phyloP scores from a whole-genome alignment of 2,113 vertebrate genomes.

The Hymenochirus boettgeri region DNA sequence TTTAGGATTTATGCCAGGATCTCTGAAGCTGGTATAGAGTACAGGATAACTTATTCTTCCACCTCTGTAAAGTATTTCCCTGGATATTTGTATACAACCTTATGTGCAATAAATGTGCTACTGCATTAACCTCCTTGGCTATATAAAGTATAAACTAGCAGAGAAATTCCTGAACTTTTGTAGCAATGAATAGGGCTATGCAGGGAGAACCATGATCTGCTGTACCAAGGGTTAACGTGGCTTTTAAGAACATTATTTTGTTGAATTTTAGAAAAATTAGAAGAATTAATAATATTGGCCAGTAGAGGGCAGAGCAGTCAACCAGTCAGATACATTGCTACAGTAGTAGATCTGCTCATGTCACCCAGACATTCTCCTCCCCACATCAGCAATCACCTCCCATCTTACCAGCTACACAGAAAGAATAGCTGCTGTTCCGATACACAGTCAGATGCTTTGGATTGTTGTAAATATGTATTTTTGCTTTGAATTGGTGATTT shows the following conservation, averaged over 20 bases:
- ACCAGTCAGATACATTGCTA: constrained; percentile 60
- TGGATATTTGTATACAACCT: no score
- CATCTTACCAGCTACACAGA: constrained; percentile 19
- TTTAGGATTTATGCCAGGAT: no score
- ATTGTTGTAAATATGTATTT: constrained; percentile 14
- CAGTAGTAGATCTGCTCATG: constrained; percentile 50
- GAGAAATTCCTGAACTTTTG: no score
- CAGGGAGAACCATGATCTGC: no score
- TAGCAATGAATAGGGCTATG: no score
- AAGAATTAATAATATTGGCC: constrained; percentile 49
- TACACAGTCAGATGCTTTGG: constrained; percentile 2
- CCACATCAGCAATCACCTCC: constrained; percentile 60
- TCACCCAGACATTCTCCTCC: constrained; percentile 47
- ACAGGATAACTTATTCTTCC: no score
- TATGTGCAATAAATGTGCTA: no score
- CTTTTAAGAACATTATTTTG: neutral
- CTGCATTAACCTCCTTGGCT: no score
- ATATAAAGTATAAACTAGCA: no score
- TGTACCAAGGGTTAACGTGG: no score
- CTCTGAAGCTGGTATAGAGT: no score
- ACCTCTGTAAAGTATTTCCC: no score
- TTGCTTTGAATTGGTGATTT: neutral
- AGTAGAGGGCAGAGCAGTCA: constrained; percentile 53
- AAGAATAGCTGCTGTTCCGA: constrained; percentile 18
- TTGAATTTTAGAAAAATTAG: neutral